Evolutionary conservation across 1,140 invertebrate genomes (phyloP).

Genomic region (Ceratoteleas bidentatus): DNA sequence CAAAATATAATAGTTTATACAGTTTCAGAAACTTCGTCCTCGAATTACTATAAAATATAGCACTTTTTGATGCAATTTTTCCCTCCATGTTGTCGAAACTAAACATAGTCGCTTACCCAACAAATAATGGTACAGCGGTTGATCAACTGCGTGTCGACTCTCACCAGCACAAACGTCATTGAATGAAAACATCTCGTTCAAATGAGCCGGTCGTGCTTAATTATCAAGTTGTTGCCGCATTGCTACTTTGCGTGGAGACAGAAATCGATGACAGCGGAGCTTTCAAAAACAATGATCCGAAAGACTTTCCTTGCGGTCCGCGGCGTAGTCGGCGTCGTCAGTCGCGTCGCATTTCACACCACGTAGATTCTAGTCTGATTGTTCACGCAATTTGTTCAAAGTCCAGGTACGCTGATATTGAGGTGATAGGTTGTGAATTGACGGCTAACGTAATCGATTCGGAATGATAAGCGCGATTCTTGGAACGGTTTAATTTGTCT

Average conservation of each 20-base stretch:
- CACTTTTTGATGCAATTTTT: too few relatives aligned
- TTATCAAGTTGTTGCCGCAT: constrained; percentile 6
- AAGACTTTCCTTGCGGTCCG: constrained; percentile 27
- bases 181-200: constrained; percentile 14
- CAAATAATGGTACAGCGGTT: constrained; percentile 25
- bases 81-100: too few relatives aligned
- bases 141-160: constrained; percentile 14
- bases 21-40: too few relatives aligned
- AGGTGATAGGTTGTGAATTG: constrained; percentile 59
- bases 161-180: constrained; percentile 8
- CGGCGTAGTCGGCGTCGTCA: constrained; percentile 35
- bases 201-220: constrained; percentile 3
- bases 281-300: constrained; percentile 33
- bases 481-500: constrained; percentile 41
- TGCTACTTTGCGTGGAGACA: constrained; percentile 3
- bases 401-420: constrained; percentile 61
- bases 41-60: too few relatives aligned
- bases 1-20: too few relatives aligned
- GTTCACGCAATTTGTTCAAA: constrained; percentile 72
- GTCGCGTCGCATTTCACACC: constrained; percentile 43
- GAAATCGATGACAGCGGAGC: constrained; percentile 33
- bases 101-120: too few relatives aligned
- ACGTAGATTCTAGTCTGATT: constrained; percentile 68
- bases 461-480: constrained; percentile 42
- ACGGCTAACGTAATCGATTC: constrained; percentile 49